phyloP scores from a whole-genome alignment of 2,797 vertebrate species.

The Catostomus latipinnis region DNA sequence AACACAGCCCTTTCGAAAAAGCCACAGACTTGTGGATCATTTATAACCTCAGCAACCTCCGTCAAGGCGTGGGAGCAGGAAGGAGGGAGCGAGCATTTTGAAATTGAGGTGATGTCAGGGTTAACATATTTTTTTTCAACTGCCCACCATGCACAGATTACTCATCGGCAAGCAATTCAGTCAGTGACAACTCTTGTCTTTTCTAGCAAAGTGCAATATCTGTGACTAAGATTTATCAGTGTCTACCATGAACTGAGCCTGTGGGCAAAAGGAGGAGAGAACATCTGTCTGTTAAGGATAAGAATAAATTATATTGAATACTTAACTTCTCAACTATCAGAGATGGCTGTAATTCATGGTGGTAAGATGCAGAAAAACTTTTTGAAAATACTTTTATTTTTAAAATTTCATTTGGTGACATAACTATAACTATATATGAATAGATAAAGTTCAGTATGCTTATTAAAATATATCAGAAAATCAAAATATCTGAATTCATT shows the following conservation, averaged over 20 bases:
- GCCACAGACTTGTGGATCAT: conserved; percentile 27
- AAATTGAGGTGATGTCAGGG: conserved; percentile 49
- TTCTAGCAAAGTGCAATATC: conserved; percentile 21
- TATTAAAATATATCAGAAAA: too few species aligned
- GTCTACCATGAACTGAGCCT: conserved; percentile 27
- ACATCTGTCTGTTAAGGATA: conserved; percentile 36
- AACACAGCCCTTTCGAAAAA: conserved; percentile 1
- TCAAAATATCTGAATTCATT: not conserved
- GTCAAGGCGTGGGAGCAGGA: conserved; percentile 11
- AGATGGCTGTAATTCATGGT: conserved; percentile 1
- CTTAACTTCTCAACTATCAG: conserved; percentile 13
- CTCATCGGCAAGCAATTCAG: conserved; percentile 20
- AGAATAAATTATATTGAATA: conserved; percentile 28
- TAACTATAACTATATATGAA: too few species aligned
- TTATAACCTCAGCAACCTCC: conserved; percentile 33
- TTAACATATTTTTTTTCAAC: conserved; percentile 51
- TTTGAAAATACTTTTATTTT: too few species aligned
- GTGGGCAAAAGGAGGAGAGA: conserved; percentile 2
- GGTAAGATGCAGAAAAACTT: not conserved
- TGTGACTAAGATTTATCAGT: conserved; percentile 42
- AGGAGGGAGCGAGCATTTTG: conserved; percentile 9
- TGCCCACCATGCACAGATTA: conserved; percentile 27
- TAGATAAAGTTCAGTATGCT: too few species aligned
- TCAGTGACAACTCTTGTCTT: conserved; percentile 33
- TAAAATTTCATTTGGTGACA: too few species aligned